Conservation (phyloP, 2,888 invertebrate genomes). For the Ditylenchus weischeri region DNA sequence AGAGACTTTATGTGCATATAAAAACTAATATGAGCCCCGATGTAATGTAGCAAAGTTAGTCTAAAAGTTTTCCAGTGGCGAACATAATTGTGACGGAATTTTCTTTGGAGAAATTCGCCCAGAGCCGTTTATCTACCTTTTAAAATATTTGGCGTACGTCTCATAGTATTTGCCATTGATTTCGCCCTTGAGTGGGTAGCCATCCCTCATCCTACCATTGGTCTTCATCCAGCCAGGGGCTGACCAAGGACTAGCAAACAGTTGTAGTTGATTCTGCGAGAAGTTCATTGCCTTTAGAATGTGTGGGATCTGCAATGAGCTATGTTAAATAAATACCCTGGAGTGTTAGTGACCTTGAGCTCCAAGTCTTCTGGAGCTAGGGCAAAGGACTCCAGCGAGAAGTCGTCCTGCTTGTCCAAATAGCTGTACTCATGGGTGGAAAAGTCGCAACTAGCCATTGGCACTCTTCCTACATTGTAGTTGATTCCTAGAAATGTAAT, state of each 20-base stretch:
- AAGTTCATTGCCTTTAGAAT: neutral
- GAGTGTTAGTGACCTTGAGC: conserved; percentile 63
- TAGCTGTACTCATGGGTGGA: conserved; percentile 78
- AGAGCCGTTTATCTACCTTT: conserved; percentile 64
- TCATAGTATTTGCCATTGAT: conserved; percentile 69
- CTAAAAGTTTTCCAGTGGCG: too few species aligned
- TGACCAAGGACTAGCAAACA: conserved; percentile 65
- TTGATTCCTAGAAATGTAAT: conserved; percentile 70
- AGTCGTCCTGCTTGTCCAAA: conserved; percentile 66
- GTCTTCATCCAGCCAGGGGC: conserved; percentile 67
- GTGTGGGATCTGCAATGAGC: neutral
- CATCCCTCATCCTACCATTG: conserved; percentile 61
- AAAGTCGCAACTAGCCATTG: conserved; percentile 83
- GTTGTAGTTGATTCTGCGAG: neutral
- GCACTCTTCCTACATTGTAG: conserved; percentile 76
- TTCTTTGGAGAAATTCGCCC: too few species aligned
- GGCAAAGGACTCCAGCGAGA: conserved; percentile 67
- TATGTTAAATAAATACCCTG: too few species aligned
- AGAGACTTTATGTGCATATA: too few species aligned
- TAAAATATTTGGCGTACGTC: conserved; percentile 76
- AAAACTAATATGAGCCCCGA: too few species aligned
- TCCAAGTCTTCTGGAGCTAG: conserved; percentile 70
- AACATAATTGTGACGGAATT: too few species aligned
- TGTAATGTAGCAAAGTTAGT: too few species aligned
- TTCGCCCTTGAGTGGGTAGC: conserved; percentile 59